Evolutionary conservation across 2,888 invertebrate genomes (phyloP), one percentile per base, ranked within the genome.

Genomic region (Bugulina stolonifera): DNA sequence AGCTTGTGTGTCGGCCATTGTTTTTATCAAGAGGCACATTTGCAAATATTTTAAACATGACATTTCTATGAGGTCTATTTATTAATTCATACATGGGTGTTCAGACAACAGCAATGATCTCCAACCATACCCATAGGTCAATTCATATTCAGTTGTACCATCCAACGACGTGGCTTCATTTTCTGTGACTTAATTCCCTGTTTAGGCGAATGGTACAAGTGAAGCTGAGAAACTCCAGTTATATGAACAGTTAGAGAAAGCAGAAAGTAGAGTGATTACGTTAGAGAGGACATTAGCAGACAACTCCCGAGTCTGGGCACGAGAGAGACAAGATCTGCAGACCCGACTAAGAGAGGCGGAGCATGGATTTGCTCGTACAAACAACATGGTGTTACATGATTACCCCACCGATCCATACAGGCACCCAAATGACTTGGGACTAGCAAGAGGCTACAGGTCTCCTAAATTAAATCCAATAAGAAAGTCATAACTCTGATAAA

Each of bases 241-340:
- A 69, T 81, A 81, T 72, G 81, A 82, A 72, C 79, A 79, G 18
- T 75, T 83, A 55, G 82, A 82, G 69, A 77, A 77, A 72, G 80
- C 81, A 2, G 80, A 82, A 71, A 80, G 80, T 1, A 75, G 83
- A 71, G 80, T 83, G 57, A 77, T 77, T 73, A 77, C 82, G 3
- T 77, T 83, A n/a, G 83, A 83, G 75, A 80, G 78, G 76, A 82
- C 82, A 81, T 75, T 83, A 73, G 76, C 78, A 14, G 80, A 81
- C 43, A 83, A 81, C 76, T 76, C 82, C 22, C 75, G 81, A 54
- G 73, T 74, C n/a, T 83, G 83, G 83, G 82, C 80, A n/a, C 78
- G 77, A 72, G 83, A 83, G 72, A 76, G 79, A 73, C 80, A 81
- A 18, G 81, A 81, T 72, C 73, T 83, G 74, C 74, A 75, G 57